Evolutionary conservation across 2,797 vertebrate species (phyloP).

Genomic region (Urophycis tenuis): DNA sequence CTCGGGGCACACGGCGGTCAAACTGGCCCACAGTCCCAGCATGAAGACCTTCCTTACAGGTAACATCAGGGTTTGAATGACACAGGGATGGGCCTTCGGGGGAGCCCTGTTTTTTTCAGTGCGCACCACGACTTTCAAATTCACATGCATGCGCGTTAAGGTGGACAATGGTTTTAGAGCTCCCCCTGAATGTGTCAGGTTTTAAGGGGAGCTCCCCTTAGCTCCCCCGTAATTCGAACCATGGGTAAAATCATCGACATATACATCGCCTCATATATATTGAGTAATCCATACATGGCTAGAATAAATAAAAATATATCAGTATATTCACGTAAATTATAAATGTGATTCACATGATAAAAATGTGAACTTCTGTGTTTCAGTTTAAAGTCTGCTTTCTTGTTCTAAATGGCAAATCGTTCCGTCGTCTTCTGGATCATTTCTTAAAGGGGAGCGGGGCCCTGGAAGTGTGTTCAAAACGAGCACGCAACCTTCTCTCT

Average conservation of each 20-base stretch:
- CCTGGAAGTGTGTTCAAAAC: not conserved
- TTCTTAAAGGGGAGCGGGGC: not conserved
- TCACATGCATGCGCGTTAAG: too few species aligned
- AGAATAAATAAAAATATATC: not conserved
- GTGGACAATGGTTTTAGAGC: too few species aligned
- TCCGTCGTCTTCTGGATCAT: not conserved
- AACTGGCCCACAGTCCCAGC: constrained; percentile 84
- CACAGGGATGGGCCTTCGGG: not conserved
- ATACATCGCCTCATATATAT: too few species aligned
- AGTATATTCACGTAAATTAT: not conserved
- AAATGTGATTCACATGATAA: too few species aligned
- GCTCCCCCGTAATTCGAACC: too few species aligned
- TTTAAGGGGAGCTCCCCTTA: too few species aligned
- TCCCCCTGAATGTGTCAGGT: too few species aligned
- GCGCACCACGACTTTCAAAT: too few species aligned
- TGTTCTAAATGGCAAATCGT: not conserved
- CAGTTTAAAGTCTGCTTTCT: not conserved
- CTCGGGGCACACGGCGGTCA: constrained; percentile 92
- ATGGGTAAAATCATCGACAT: too few species aligned
- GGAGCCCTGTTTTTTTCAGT: too few species aligned
- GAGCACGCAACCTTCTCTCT: not conserved
- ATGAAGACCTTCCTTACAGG: constrained; percentile 95
- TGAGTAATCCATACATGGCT: not conserved
- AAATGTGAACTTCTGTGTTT: not conserved
- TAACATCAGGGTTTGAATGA: constrained; percentile 40